Percentiles rank a stretch among this genome's conserved stretches.
Evolutionary conservation across 2,113 vertebrate genomes (phyloP).

Genomic region (Ameiurus melas): DNA sequence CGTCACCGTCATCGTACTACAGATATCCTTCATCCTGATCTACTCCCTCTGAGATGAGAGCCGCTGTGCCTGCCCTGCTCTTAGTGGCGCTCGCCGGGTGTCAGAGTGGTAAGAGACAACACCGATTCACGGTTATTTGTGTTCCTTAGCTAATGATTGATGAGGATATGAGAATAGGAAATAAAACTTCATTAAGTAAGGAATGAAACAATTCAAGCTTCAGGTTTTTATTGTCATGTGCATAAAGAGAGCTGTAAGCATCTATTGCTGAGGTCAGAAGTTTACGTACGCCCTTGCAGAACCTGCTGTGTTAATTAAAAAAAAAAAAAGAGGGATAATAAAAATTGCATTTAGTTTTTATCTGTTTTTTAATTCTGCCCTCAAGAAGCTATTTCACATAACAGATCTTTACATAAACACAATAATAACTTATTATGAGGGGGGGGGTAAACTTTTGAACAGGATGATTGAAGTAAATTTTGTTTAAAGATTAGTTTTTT

Average conservation of each 20-base stretch:
- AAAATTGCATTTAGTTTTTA: too few relatives aligned
- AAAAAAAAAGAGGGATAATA: too few relatives aligned
- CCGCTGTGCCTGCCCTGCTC: constrained; percentile 52
- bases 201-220: not conserved
- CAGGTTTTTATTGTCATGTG: not conserved
- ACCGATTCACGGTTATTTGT: not conserved
- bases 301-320: too few relatives aligned
- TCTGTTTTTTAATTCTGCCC: too few relatives aligned
- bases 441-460: too few relatives aligned
- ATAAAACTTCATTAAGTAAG: not conserved
- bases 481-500: too few relatives aligned
- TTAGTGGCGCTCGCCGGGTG: constrained; percentile 62
- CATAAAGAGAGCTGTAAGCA: not conserved
- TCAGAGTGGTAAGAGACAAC: constrained; percentile 64
- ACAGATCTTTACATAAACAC: too few relatives aligned
- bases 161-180: not conserved
- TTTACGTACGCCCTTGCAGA: too few relatives aligned
- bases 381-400: too few relatives aligned
- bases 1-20: constrained; percentile 16
- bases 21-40: constrained; percentile 9
- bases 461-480: too few relatives aligned
- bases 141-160: not conserved
- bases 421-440: too few relatives aligned
- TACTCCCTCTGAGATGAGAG: constrained; percentile 61
- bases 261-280: not conserved